Base-by-base conservation (phyloP, 1,140 invertebrate species). In the Procambarus virginalis region DNA sequence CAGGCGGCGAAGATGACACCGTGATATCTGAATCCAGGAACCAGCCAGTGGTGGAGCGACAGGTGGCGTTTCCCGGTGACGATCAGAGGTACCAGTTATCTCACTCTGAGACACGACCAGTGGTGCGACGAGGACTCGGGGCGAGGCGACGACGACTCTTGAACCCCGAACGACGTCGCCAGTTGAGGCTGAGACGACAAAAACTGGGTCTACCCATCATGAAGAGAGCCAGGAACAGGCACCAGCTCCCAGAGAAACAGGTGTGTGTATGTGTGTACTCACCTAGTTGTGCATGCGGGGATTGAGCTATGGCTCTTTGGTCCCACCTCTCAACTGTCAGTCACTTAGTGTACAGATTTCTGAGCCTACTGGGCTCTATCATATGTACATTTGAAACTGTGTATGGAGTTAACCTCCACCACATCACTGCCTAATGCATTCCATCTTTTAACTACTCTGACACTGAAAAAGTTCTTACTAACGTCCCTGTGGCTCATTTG, bases 151-250 rank as follows among this genome's bases (percentile, higher is more conserved):
- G 83, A 81, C 75, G 87, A 20, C 48, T 34, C 2, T 55, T 89
- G 70, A 80, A 84, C n/a, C 81, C 83, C 2, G 81, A 89, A 75
- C 58, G 73, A 68, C 58, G 76, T 20, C 76, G 87, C 10, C 83
- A 79, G 64, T 22, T 89, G 10, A 12, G 68, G 10, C 60, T 80
- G 45, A 78, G 85, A 76, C 76, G 87, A n/a, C 83, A 83, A 49
- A 73, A 49, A 51, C 49, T 89, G 22, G 81, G 81, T 48, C 80
- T 89, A 1, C 87, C 76, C 45, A 55, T 77, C 46, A 77, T 22
- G 34, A 64, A 79, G 45, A 81, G n/a, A 12, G 6, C 49, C 4
- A 76, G 73, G 22, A 48, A 22, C n/a, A 70, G 58, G 12, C 80
- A 4, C 3, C 55, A 34, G 10, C 17, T n/a, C 14, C 12, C 46